phyloP scores from a whole-genome alignment of 2,113 vertebrate genomes.

The Anas platyrhynchos region DNA sequence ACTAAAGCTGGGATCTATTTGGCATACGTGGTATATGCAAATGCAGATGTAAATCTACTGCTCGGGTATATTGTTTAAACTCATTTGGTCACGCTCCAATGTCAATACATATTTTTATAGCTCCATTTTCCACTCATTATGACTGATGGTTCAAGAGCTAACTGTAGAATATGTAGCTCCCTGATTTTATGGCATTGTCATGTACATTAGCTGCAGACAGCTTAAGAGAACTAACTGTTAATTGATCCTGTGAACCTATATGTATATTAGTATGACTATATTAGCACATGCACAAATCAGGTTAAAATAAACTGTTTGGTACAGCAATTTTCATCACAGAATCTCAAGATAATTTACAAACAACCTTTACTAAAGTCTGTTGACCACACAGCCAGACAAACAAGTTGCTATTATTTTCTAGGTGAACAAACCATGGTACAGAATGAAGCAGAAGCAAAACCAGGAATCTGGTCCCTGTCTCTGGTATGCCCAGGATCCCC shows the following conservation, averaged over 20 bases:
- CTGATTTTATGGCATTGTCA: slow-evolving; percentile 23
- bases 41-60: background rate
- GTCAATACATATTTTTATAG: background rate
- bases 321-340: background rate
- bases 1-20: background rate
- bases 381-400: background rate
- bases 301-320: background rate
- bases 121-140: background rate
- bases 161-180: background rate
- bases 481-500: background rate
- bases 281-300: background rate
- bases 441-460: background rate
- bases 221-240: background rate
- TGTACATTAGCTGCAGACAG: background rate
- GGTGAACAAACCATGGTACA: background rate
- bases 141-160: background rate
- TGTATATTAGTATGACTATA: background rate
- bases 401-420: background rate
- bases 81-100: background rate
- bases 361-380: background rate
- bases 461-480: background rate
- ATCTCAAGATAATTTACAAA: background rate
- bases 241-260: background rate
- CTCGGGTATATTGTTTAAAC: background rate
- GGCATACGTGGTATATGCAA: background rate